Evolutionary conservation across 2,113 vertebrate genomes (phyloP).

Genomic region (Centropristis striata): DNA sequence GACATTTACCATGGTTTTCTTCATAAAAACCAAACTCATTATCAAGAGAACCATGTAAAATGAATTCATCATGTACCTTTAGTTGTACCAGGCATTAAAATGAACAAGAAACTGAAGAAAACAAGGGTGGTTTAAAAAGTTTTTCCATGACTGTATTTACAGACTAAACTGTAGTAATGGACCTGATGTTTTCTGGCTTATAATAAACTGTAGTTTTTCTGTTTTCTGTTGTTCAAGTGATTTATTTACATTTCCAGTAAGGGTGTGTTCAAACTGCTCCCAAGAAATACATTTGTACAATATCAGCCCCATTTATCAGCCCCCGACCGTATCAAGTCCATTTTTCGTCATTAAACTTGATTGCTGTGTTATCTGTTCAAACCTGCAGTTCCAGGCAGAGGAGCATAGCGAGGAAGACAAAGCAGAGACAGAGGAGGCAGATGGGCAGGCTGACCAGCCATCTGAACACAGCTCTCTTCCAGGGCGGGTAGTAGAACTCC

Average conservation of each 20-base stretch:
- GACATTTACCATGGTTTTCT: no score
- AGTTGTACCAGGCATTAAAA: no score
- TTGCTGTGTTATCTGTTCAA: constrained; percentile 25
- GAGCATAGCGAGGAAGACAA: constrained; percentile 96
- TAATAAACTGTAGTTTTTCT: not conserved
- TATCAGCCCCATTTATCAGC: not conserved
- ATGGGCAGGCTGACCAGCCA: constrained; percentile 94
- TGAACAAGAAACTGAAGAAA: no score
- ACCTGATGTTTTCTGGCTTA: not conserved
- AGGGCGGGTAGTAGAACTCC: constrained; percentile 96
- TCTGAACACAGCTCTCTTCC: constrained; percentile 94
- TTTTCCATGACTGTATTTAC: no score
- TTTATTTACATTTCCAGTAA: not conserved
- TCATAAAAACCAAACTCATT: no score
- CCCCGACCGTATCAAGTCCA: not conserved
- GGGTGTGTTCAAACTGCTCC: not conserved
- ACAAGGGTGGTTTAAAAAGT: no score
- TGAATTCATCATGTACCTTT: no score
- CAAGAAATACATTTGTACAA: not conserved
- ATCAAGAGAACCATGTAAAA: no score
- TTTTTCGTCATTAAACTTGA: not conserved
- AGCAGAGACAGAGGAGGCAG: constrained; percentile 92
- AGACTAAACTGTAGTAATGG: not conserved
- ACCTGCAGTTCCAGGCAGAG: constrained; percentile 98
- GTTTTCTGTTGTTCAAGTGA: not conserved